phyloP scores from a whole-genome alignment of 1,140 invertebrate species.

The Macrosteles quadrilineatus region DNA sequence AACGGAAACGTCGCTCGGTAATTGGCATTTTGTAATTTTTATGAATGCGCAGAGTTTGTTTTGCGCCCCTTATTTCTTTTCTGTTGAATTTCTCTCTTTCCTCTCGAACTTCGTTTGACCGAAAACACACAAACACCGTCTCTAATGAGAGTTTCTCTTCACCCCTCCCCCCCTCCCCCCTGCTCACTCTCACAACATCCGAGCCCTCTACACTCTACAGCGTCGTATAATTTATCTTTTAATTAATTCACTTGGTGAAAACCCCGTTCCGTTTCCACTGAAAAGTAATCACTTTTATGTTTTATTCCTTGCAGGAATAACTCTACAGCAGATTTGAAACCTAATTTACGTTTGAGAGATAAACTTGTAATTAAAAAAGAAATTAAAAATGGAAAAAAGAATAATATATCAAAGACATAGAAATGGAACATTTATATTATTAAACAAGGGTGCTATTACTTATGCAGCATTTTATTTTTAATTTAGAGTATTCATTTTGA shows the following conservation, averaged over 20 bases:
- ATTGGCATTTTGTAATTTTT: conserved; percentile 26
- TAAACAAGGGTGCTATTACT: too few species aligned
- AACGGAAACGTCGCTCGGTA: conserved; percentile 17
- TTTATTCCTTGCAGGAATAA: conserved; percentile 22
- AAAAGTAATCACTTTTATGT: conserved; percentile 25
- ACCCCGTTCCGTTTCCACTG: conserved; percentile 15
- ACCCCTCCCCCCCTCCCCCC: conserved; percentile 1
- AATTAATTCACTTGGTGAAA: conserved; percentile 23
- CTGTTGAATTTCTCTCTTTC: conserved; percentile 1
- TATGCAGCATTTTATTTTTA: too few species aligned
- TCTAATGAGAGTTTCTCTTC: conserved; percentile 6
- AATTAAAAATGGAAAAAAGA: background rate
- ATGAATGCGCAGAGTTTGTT: conserved; percentile 4
- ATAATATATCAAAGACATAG: background rate
- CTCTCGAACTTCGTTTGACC: conserved; percentile 18
- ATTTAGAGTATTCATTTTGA: too few species aligned
- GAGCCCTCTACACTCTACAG: conserved; percentile 11
- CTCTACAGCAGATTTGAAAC: background rate
- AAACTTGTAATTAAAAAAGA: conserved; percentile 7
- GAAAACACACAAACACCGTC: conserved; percentile 15
- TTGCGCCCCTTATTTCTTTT: conserved; percentile 18
- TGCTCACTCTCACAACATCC: background rate
- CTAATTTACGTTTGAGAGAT: conserved; percentile 19
- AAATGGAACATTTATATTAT: background rate
- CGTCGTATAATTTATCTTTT: conserved; percentile 26